These are phyloP conservation scores for Drosophila tanythrix DNA, from an alignment of 2,888 invertebrate species.

Conservation along the genomic window DNA sequence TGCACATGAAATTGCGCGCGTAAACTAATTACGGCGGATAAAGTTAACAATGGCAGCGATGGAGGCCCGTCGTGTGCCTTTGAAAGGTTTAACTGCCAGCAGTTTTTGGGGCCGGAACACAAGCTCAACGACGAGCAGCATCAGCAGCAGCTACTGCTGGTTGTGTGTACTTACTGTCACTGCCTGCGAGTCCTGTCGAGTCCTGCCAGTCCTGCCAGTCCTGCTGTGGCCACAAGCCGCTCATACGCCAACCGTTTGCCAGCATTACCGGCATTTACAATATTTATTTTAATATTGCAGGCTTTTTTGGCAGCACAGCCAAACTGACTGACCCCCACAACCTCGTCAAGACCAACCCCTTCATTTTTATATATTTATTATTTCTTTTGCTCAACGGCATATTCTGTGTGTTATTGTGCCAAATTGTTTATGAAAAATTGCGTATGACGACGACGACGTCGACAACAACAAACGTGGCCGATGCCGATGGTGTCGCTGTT, in stretches of 20 bases:
- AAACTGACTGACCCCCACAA: slow-evolving; percentile 12
- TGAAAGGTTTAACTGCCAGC: slow-evolving; percentile 70
- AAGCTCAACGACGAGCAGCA: slow-evolving; percentile 29
- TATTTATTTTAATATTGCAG: slow-evolving; percentile 80
- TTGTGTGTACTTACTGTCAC: slow-evolving; percentile 19
- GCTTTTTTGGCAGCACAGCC: slow-evolving; percentile 54
- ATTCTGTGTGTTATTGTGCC: slow-evolving; percentile 74
- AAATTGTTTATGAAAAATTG: slow-evolving; percentile 82
- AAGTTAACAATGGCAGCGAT: slow-evolving; percentile 71
- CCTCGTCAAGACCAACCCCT: not conserved
- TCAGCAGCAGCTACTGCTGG: slow-evolving; percentile 8
- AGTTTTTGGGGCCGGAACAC: slow-evolving; percentile 9
- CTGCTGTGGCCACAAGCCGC: slow-evolving; percentile 68
- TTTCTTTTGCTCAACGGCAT: slow-evolving; percentile 20
- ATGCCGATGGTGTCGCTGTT: slow-evolving; percentile 59
- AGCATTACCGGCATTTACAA: slow-evolving; percentile 80
- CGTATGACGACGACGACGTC: slow-evolving; percentile 64
- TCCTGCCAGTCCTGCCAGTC: slow-evolving; percentile 27
- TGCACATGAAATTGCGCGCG: slow-evolving; percentile 80
- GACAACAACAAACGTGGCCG: slow-evolving; percentile 14
- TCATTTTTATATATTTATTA: not conserved
- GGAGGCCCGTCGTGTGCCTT: slow-evolving; percentile 45
- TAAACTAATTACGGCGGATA: slow-evolving; percentile 80
- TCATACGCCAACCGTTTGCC: slow-evolving; percentile 56
- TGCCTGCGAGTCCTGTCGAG: slow-evolving; percentile 14